Conservation (phyloP, 2,888 invertebrate genomes). For the Phlogophora meticulosa region DNA sequence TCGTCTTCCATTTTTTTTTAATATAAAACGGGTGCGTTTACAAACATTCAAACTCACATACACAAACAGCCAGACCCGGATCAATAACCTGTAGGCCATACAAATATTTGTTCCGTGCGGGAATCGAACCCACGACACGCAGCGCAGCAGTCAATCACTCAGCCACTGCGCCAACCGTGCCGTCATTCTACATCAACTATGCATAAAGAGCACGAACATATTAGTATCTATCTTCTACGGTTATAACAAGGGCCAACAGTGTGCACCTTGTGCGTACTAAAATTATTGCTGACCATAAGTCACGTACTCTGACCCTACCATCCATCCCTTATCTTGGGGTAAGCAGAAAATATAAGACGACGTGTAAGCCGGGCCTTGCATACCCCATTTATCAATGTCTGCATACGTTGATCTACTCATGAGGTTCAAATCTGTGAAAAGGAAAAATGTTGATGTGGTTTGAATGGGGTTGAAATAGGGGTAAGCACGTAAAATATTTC, state of each 20-base stretch:
- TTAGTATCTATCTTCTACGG: background rate
- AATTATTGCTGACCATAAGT: conserved; percentile 46
- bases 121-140: too few species aligned
- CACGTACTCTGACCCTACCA: conserved; percentile 43
- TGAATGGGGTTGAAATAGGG: background rate
- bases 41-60: too few species aligned
- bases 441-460: background rate
- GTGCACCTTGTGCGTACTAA: conserved; percentile 27
- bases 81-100: too few species aligned
- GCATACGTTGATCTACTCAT: conserved; percentile 31
- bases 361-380: conserved; percentile 48
- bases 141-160: too few species aligned
- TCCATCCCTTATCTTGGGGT: conserved; percentile 52
- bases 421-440: conserved; percentile 23
- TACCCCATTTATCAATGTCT: conserved; percentile 62
- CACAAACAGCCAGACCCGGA: too few species aligned
- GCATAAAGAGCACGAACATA: too few species aligned
- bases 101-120: too few species aligned
- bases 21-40: too few species aligned
- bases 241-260: conserved; percentile 31
- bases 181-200: too few species aligned
- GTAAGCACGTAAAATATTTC: background rate
- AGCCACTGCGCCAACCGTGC: too few species aligned
- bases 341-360: conserved; percentile 55
- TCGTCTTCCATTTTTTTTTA: too few species aligned